Evolutionary conservation across 2,113 vertebrate genomes (phyloP).

Genomic region (Aegotheles bennettii): DNA sequence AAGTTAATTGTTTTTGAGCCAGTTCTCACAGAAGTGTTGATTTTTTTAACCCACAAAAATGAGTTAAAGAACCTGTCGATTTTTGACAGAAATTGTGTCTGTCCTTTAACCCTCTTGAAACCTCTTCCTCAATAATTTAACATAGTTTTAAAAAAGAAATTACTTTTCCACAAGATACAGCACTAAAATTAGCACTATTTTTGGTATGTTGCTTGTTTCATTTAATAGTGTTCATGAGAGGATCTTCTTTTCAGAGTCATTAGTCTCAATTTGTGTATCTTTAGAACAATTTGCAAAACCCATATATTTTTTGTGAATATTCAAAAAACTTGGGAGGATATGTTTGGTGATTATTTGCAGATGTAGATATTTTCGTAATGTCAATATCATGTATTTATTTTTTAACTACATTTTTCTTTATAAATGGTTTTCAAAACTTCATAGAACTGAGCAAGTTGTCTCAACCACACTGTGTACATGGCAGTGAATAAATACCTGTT

Average conservation of each 20-base stretch:
- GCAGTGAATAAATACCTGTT: background rate
- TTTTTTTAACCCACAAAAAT: background rate
- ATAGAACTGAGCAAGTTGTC: background rate
- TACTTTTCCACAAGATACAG: background rate
- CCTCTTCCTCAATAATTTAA: background rate
- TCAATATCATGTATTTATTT: background rate
- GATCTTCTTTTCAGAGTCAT: background rate
- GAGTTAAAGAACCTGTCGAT: background rate
- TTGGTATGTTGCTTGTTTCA: background rate
- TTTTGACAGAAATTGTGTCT: background rate
- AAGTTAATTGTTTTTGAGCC: background rate
- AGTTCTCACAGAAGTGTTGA: background rate
- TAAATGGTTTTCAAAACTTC: background rate
- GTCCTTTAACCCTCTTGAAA: background rate
- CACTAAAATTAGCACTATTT: background rate
- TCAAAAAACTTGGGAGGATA: rapidly evolving
- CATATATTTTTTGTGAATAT: background rate
- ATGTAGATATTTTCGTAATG: background rate
- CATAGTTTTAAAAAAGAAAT: background rate
- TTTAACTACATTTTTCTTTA: background rate
- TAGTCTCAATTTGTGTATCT: background rate
- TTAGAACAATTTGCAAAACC: background rate
- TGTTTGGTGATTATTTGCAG: background rate
- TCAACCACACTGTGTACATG: background rate
- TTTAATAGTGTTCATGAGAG: background rate